Conservation (phyloP, 2,797 vertebrate genomes). For the Pitangus sulphuratus region DNA sequence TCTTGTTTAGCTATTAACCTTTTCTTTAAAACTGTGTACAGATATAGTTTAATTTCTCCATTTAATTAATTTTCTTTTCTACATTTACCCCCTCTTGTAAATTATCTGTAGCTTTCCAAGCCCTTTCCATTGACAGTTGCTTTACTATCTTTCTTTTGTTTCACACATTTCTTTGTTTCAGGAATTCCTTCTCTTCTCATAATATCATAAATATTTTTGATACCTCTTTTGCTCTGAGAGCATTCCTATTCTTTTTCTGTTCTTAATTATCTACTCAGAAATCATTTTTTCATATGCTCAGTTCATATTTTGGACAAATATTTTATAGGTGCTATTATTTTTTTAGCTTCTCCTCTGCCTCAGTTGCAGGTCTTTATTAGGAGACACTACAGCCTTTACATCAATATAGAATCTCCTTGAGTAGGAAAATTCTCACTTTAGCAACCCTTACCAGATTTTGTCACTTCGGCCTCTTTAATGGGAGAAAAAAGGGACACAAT, state of each 20-base stretch:
- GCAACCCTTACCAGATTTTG: not conserved
- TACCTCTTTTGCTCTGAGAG: not conserved
- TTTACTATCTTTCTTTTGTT: not conserved
- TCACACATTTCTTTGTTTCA: not conserved
- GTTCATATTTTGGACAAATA: not conserved
- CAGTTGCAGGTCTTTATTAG: not conserved
- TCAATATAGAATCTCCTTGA: not conserved
- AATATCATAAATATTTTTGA: not conserved
- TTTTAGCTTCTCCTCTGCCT: not conserved
- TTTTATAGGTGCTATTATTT: accelerated
- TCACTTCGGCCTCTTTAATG: not conserved
- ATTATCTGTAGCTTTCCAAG: not conserved
- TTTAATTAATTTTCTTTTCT: not conserved
- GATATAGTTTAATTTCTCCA: not conserved
- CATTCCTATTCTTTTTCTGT: not conserved
- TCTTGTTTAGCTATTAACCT: not conserved
- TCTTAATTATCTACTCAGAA: not conserved
- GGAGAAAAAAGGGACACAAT: not conserved
- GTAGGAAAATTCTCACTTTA: not conserved
- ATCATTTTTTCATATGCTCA: not conserved
- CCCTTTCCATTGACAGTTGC: not conserved
- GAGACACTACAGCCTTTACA: not conserved
- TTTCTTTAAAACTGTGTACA: not conserved
- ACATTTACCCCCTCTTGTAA: not conserved
- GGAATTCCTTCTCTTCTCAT: not conserved